These are phyloP conservation scores for Chrysemys picta DNA, from an alignment of 2,113 vertebrate species.

Conservation along the genomic window DNA sequence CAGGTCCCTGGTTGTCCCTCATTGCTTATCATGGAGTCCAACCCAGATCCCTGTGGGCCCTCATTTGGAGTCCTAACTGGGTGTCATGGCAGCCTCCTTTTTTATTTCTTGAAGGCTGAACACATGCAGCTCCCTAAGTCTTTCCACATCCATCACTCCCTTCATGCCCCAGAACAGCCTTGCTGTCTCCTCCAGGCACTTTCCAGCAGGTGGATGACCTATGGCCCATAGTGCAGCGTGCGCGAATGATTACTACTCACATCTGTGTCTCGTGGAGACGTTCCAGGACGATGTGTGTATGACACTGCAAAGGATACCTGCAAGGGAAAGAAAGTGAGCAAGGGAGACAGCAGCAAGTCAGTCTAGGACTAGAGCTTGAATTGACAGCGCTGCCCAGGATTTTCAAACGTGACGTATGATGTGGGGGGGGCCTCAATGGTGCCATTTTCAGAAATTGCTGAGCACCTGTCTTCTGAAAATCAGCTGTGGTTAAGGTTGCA, in stretches of 20 bases:
- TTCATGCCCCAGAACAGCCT: not conserved
- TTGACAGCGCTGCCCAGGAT: not conserved
- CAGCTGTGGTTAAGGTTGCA: not conserved
- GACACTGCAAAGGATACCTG: constrained; percentile 57
- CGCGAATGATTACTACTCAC: constrained; percentile 22
- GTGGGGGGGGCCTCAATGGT: not conserved
- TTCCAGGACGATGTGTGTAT: constrained; percentile 33
- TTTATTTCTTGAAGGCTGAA: accelerated
- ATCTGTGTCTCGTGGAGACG: constrained; percentile 29
- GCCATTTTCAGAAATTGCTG: not conserved
- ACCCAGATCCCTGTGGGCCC: not conserved
- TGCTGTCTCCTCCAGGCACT: not conserved
- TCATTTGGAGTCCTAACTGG: not conserved
- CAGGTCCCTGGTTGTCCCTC: not conserved
- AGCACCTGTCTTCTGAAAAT: not conserved
- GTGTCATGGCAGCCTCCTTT: accelerated
- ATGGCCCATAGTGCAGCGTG: not conserved
- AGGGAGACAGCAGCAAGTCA: not conserved
- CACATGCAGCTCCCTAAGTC: not conserved
- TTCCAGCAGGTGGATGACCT: not conserved
- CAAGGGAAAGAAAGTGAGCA: not conserved
- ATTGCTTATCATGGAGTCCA: not conserved
- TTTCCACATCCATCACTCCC: accelerated
- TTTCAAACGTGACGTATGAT: not conserved
- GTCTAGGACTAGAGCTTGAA: not conserved